Evolutionary conservation across 2,113 vertebrate species (phyloP), one percentile per base, ranked within the genome.

Genomic region (Otolemur garnettii): DNA sequence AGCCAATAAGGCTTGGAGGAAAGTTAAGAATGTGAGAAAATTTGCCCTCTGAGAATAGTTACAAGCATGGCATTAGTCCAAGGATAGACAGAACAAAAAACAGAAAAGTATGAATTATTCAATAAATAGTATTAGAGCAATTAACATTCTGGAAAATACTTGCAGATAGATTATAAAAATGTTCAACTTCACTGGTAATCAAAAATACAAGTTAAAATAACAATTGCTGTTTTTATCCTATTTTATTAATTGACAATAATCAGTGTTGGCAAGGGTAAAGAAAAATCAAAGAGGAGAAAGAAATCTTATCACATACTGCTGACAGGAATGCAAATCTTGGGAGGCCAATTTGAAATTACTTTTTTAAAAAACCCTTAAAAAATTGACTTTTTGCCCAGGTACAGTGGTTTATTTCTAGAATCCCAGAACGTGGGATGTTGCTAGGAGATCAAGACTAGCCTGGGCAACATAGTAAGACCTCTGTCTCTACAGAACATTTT

Each of bases 201-300:
- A 95, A 92, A 97, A 96, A 38, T 84, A 93, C 75, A 84, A 91
- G 80, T 92, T 90, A 95, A 96, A 97, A 77, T 95, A 95, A 97
- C 81, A 87, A 90, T 19, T 82, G 68, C 33, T 86, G 9, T 84
- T 91, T 95, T 89, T 91, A 88, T 85, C 77, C 35, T 91, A 79
- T 57, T 94, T 85, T 96, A 95, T 95, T 91, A 90, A 90, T 79
- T 94, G 77, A 97, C 69, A 91, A 26, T 81, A 93, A 94, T 35
- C 71, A 75, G 26, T 90, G 71, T 30, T 88, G 78, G 68, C 95
- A 96, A 95, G 77, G 26, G 72, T 64, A 38, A 45, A 92, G 66
- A 93, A 96, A 93, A 97, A 96, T 83, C 62, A 92, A 57, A 88
- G n/a, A 90, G 21, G 53, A 15, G n/a, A 85, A 89, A 81, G 12